Base-by-base conservation (phyloP, 2,797 vertebrate species). In the Characodon lateralis region DNA sequence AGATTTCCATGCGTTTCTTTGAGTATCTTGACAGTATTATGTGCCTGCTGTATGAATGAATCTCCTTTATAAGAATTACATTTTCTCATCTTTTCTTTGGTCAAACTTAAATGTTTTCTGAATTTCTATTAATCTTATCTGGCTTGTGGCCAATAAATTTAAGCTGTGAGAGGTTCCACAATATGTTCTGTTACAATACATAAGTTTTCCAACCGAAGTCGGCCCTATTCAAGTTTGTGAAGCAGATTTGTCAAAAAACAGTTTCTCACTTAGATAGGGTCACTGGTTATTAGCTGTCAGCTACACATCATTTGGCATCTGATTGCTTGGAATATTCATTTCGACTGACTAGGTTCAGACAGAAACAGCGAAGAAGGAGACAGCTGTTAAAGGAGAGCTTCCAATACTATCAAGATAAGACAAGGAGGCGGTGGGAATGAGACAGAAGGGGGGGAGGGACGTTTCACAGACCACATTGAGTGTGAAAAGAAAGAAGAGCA, bases 391-490 rank as follows among this genome's bases (percentile, higher is more conserved):
- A 93, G 92, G 88, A 91, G 83, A 88, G 80, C 88, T 88, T 93
- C 90, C 89, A 93, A 89, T 93, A 91, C 85, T 80, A 89, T 87
- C 73, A 87, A 90, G 91, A 89, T 89, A 86, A 91, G 84, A 74
- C 39, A 16, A 85, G 85, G 85, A 90, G 89, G 89, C 59, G 55
- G 89, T 87, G 86, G 87, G 88, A 91, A 84, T 69, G 51, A 81
- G 87, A 86, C 71, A 59, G 85, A 73, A 84, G 78, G 80, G 86
- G 83, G 89, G 87, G 87, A 85, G 82, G 85, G 83, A 88, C 61
- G 77, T 94, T 95, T 95, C 93, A 93, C 95, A 95, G 89, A 91
- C 90, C 94, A 95, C 93, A 94, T 94, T 94, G 94, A 91, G 91
- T 95, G 95, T 85, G 93, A 95, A 95, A 91, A 84, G 91, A 89